Evolutionary conservation across 2,888 invertebrate species (phyloP), one percentile per base, ranked within the genome.

Genomic region (Caenorhabditis drosophilae): DNA sequence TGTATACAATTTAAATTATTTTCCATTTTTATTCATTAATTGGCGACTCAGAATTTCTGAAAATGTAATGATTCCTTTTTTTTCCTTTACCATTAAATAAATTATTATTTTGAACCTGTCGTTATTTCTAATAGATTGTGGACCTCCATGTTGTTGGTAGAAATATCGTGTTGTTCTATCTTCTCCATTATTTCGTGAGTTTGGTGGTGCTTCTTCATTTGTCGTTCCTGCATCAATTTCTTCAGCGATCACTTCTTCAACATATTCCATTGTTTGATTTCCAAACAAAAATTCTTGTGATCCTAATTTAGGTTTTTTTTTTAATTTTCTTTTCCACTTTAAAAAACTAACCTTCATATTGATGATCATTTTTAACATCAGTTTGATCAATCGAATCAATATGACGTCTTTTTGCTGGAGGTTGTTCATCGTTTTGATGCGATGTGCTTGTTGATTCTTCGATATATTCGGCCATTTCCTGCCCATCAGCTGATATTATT

Each of bases 161-260:
- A 27, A 45, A 16, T 45, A 45, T 45, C 36, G 7, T 9, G 36
- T 36, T 11, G 4, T n/a, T 36, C 36, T n/a, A n/a, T 36, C 15
- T n/a, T 36, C 36, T 34, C 23, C 15, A 18, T 35, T n/a, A n/a
- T 25, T n/a, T 23, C 25, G 26, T 22, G 49, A 16, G 26, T 9
- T n/a, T n/a, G 36, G 36, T 42, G 22, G 2, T 12, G 3, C 23
- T 42, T 26, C 42, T 34, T 26, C 48, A 31, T 44, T 20, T 4
- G 7, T 36, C 18, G 48, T 23, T 22, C 26, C 25, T 25, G 52
- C 56, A n/a, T 31, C 35, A 4, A 62, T 45, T 9, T 62, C 62
- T 12, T 62, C 62, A 16, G 62, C 38, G 25, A 62, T 62, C 18
- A 62, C 62, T 26, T 62, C 62, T 27, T 62, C 62, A n/a, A 62